Conservation (phyloP, 2,888 invertebrate genomes). For the Phragmatobia fuliginosa region DNA sequence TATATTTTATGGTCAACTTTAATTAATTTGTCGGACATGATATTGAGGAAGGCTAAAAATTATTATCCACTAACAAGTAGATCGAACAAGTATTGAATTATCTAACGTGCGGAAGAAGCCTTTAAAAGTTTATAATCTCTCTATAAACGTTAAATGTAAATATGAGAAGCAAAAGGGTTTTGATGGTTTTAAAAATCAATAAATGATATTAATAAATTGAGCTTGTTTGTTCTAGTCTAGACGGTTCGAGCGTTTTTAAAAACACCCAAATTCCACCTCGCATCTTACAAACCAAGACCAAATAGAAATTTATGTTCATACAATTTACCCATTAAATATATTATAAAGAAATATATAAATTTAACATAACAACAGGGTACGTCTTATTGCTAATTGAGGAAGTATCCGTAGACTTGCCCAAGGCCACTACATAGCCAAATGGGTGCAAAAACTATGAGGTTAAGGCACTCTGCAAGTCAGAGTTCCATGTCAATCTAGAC, state of each 20-base stretch:
- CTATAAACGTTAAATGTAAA: neutral
- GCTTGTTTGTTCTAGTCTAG: neutral
- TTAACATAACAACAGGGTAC: constrained; percentile 46
- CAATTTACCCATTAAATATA: constrained; percentile 20
- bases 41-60: neutral
- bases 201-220: neutral
- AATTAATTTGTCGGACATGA: neutral
- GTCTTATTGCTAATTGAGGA: constrained; percentile 75
- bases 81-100: neutral
- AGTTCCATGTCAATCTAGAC: constrained; percentile 51
- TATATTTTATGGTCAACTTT: neutral
- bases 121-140: neutral
- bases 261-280: neutral
- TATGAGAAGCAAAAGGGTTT: neutral
- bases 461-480: constrained; percentile 68
- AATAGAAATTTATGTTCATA: constrained; percentile 10
- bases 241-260: neutral
- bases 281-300: neutral
- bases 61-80: neutral
- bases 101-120: neutral
- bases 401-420: constrained; percentile 70
- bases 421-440: constrained; percentile 74
- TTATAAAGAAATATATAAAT: constrained; percentile 30
- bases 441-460: constrained; percentile 76
- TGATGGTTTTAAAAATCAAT: neutral